Conservation (phyloP, 2,797 vertebrate genomes). For the Hydrolagus colliei region DNA sequence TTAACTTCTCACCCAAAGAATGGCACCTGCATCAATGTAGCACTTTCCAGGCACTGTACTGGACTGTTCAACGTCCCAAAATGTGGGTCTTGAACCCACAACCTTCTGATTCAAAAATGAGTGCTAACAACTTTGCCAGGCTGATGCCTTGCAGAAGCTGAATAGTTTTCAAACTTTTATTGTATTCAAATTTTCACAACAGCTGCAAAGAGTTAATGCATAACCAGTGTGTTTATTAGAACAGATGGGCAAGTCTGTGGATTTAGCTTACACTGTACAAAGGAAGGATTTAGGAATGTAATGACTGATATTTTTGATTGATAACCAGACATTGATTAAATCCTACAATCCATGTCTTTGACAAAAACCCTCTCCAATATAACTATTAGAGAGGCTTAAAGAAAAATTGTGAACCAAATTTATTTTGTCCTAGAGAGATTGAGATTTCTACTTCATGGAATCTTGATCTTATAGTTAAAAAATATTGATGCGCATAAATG, state of each 20-base stretch:
- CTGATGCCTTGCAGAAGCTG: neutral
- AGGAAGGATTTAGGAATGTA: neutral
- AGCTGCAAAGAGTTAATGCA: neutral
- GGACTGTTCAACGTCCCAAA: no score
- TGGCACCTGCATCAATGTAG: no score
- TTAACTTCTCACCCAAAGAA: no score
- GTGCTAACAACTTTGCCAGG: no score
- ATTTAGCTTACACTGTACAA: no score
- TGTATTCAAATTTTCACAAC: neutral
- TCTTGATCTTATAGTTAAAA: conserved; percentile 9
- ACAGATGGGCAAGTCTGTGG: neutral
- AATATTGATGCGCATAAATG: neutral
- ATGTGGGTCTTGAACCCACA: no score
- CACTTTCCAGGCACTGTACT: no score
- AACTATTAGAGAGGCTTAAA: neutral
- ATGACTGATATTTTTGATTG: conserved; percentile 2
- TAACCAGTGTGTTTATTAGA: neutral
- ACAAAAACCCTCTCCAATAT: no score
- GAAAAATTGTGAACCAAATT: neutral
- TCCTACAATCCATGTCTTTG: conserved; percentile 13
- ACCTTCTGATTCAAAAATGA: no score
- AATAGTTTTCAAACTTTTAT: conserved; percentile 1
- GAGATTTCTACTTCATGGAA: neutral
- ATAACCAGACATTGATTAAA: neutral
- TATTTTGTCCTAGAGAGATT: neutral